Evolutionary conservation across 2,888 invertebrate species (phyloP), one percentile per base, ranked within the genome.

Genomic region (Drosophila diplacantha): DNA sequence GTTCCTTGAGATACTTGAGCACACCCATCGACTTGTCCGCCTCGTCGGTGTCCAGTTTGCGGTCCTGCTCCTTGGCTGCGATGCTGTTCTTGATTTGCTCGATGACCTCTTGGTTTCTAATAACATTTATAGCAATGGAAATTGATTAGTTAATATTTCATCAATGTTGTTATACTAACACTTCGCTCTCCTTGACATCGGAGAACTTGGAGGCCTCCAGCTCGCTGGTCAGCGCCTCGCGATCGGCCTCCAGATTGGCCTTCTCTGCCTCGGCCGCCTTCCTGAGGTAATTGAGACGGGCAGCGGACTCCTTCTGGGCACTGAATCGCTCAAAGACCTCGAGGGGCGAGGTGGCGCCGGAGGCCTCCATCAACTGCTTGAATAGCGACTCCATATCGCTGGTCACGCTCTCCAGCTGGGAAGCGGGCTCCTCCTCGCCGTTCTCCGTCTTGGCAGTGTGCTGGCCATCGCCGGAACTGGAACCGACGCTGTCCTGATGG

Each of bases 131-230:
- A 29, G 14, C 0, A 1, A 1, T 24, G 3, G 11, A 46, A 7
- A 11, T 14, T 11, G 34, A 1, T 2, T 32, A 37, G 51, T 6
- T 8, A 24, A 39, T 9, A 1, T 8, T 1, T 43, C 2, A 2
- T 5, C 8, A 14, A 44, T 7, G 2, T 2, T 26, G 8, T 1
- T 4, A 9, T 3, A 65, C 91, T 89, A 88, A 95, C 95, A 93
- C 92, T 89, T 95, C 94, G 64, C 92, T 92, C 78, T 94, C 94
- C 86, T 93, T 93, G 12, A 93, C 93, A 72, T 95, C 94, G 0
- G 93, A 92, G 85, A 93, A 95, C 86, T 94, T 95, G 66, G 92
- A 93, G 3, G 92, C 91, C 78, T 95, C 95, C 52, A 95, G 88
- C 83, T 94, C 93, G 0, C 90, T 90, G 67, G 91, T 90, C 37